These are phyloP conservation scores for Paedocypris micromegethes DNA, from an alignment of 2,797 vertebrate species.

Conservation along the genomic window DNA sequence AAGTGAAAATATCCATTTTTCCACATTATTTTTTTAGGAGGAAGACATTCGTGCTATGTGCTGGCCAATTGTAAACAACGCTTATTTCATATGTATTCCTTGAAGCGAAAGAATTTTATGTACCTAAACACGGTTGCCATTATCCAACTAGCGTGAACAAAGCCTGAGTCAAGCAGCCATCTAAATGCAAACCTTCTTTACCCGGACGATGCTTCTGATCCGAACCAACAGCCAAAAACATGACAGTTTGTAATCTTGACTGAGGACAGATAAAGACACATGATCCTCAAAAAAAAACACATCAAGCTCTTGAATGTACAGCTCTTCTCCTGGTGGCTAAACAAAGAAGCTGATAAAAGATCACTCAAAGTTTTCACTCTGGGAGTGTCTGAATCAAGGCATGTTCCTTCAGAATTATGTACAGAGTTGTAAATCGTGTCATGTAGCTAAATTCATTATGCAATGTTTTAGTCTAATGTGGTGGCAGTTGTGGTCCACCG, in stretches of 20 bases:
- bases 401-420: neutral
- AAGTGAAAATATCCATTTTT: neutral
- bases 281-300: slow-evolving; percentile 26
- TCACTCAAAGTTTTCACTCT: slow-evolving; percentile 1
- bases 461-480: no score
- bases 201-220: neutral
- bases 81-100: no score
- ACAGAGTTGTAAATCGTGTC: no score
- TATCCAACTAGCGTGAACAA: slow-evolving; percentile 8
- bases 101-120: neutral
- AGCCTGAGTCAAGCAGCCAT: neutral
- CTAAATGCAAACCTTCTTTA: slow-evolving; percentile 5
- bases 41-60: no score
- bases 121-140: neutral
- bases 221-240: slow-evolving; percentile 8
- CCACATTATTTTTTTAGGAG: neutral
- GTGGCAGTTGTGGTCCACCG: no score
- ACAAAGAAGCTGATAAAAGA: slow-evolving; percentile 26
- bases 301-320: slow-evolving; percentile 6
- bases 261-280: slow-evolving; percentile 27
- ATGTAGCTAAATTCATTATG: no score
- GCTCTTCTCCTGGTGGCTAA: neutral
- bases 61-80: no score
- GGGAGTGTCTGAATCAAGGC: slow-evolving; percentile 14
- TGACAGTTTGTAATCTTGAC: slow-evolving; percentile 31